Evolutionary conservation across 2,888 invertebrate species (phyloP), one percentile per base, ranked within the genome.

Genomic region (Chesias legatella): DNA sequence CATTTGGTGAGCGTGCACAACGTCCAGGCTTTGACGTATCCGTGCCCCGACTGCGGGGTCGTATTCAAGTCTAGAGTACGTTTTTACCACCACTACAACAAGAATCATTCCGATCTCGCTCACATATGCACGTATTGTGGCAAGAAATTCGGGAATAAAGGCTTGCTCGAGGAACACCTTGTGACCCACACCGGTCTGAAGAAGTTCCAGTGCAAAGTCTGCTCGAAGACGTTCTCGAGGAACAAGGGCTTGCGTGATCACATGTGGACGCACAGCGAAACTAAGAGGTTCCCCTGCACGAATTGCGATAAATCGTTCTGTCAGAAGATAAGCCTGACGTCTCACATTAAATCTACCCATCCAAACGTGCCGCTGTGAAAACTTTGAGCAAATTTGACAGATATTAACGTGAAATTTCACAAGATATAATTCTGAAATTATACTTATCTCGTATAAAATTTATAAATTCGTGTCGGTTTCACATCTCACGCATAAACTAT

Each of bases 1-100:
- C 55, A 57, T 17, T 37, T 55, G 42, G 39, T 37, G 5, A 40
- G 23, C 13, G 38, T 23, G 24, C 32, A 76, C 7, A 77, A 73
- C 25, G 27, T 20, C 4, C 3, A 35, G 23, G 11, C 30, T 1
- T 4, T 9, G 10, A 28, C 32, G 8, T 42, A 35, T 6, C 29
- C 38, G 1, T 47, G 47, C 10, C 32, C 28, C 3, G 43, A 47
- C 26, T 47, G 47, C 10, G 11, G 24, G 8, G 20, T 9, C 1
- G 29, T 30, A 7, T 40, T 34, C n/a, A 7, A 24, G 4, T 25
- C 33, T 1, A 33, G 33, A 26, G 33, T 9, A 7, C 29, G 20
- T 4, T 33, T 47, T 27, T 40, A 22, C 20, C 8, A 36, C 3
- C 33, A 28, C 10, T 23, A 36, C 11, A 21, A 25, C 9, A 21